Evolutionary conservation across 2,888 invertebrate genomes (phyloP), one percentile per base, ranked within the genome.

Genomic region (Drosophila buzzatii): DNA sequence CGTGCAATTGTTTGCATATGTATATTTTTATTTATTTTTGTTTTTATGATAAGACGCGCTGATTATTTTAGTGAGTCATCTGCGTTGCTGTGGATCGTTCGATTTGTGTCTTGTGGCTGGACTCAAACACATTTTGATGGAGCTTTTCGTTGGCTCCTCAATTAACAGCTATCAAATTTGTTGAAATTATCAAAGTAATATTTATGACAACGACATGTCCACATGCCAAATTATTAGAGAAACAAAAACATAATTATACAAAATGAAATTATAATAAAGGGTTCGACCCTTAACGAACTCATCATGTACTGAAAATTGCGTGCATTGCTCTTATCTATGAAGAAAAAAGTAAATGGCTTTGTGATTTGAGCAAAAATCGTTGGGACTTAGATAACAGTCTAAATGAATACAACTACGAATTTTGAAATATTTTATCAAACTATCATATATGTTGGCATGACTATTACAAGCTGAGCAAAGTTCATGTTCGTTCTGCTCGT

Each of bases 21-120:
- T 37, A 16, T 44, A 35, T 55, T 55, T 52, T 20, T 53, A 39
- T 37, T 60, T 44, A 23, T 23, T 63, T 63, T 23, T 73, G 20
- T 41, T 33, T 31, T 3, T 8, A 10, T 70, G 80, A 79, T 77
- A 75, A 79, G 31, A 61, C 35, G 10, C 20, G 44, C 33, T 55
- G 41, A n/a, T 31, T 20, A 33, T 8, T 20, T 31, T 8, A 3
- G 49, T 76, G 76, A 76, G 20, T 79, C 76, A 79, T 45, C 5
- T 35, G 42, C 39, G 35, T 31, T 69, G 27, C 18, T 23, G 42
- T 16, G 41, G 60, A 79, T 73, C 57, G 62, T 59, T 35, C 51
- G 51, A 51, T 33, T 47, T 55, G 18, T 57, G 27, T 51, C 16
- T 53, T 53, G 39, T 53, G 39, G 23, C 23, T 23, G 37, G 39